Conservation (phyloP, 2,888 invertebrate genomes). For the Perdita meconis region DNA sequence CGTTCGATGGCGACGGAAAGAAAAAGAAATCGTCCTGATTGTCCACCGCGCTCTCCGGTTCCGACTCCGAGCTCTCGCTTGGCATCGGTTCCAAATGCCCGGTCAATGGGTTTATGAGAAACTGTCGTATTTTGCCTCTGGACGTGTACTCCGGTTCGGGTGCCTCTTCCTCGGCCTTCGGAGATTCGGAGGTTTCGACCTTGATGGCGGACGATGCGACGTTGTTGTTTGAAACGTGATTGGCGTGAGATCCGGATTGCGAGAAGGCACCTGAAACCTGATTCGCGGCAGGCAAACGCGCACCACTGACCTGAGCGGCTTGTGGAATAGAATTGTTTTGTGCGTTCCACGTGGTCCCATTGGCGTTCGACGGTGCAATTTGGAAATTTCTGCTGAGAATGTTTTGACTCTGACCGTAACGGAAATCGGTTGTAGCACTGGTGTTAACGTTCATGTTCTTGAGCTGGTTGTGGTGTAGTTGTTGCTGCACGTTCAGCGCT, state of each 20-base stretch:
- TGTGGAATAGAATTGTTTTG: slow-evolving; percentile 76
- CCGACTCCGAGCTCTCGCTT: slow-evolving; percentile 88
- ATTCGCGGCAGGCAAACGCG: slow-evolving; percentile 69
- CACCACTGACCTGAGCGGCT: slow-evolving; percentile 76
- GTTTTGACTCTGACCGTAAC: slow-evolving; percentile 83
- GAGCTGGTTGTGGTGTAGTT: slow-evolving; percentile 82
- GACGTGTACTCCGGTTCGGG: slow-evolving; percentile 86
- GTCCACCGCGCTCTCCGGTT: slow-evolving; percentile 84
- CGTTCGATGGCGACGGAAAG: slow-evolving; percentile 84
- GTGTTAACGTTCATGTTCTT: slow-evolving; percentile 81
- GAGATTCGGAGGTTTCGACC: slow-evolving; percentile 67
- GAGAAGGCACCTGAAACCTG: slow-evolving; percentile 77
- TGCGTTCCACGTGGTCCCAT: slow-evolving; percentile 79
- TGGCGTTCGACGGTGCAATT: slow-evolving; percentile 64
- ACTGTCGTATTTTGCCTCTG: slow-evolving; percentile 90
- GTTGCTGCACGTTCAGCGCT: slow-evolving; percentile 81
- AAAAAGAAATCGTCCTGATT: slow-evolving; percentile 84
- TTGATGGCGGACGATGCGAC: slow-evolving; percentile 56
- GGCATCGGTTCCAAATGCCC: slow-evolving; percentile 93
- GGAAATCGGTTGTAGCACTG: slow-evolving; percentile 81
- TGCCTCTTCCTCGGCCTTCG: slow-evolving; percentile 81
- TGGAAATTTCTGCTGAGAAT: slow-evolving; percentile 82
- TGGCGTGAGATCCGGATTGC: slow-evolving; percentile 71
- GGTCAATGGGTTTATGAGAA: slow-evolving; percentile 95
- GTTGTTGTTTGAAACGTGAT: slow-evolving; percentile 67